A percentile compares a stretch with the other conserved stretches of the same genome.
Conservation (phyloP, 2,888 invertebrate genomes). For the Drosophila leonis region DNA sequence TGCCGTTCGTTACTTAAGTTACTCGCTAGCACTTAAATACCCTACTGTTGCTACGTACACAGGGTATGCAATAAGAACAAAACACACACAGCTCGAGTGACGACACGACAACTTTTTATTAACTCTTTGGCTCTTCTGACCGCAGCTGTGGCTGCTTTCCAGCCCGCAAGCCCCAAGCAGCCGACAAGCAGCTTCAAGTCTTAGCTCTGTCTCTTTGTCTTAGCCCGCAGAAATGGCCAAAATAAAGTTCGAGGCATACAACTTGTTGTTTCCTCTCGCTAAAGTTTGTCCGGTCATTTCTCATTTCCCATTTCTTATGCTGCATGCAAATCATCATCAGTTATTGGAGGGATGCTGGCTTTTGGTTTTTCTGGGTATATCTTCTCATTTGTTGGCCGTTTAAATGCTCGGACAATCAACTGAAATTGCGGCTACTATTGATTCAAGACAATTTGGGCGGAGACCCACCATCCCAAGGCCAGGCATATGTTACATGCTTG, state of each 20-base stretch:
- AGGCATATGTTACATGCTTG: conserved; percentile 53
- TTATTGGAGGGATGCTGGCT: conserved; percentile 1
- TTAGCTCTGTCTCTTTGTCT: conserved; percentile 30
- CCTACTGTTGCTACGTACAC: background rate
- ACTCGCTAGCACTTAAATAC: too few species aligned
- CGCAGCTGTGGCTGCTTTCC: conserved; percentile 44
- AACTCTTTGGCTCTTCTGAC: conserved; percentile 71
- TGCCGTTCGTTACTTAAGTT: background rate
- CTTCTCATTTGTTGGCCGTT: conserved; percentile 56
- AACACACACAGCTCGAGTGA: conserved; percentile 28
- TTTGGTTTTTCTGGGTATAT: conserved; percentile 15
- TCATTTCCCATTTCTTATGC: conserved; percentile 27
- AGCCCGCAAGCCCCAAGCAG: background rate
- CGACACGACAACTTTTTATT: conserved; percentile 69
- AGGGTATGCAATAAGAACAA: conserved; percentile 19
- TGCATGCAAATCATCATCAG: conserved; percentile 56
- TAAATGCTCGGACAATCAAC: conserved; percentile 45
- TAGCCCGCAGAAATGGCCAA: conserved; percentile 25
- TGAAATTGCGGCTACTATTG: conserved; percentile 63
- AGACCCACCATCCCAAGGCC: background rate
- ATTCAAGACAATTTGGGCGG: conserved; percentile 43
- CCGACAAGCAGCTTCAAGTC: conserved; percentile 21
- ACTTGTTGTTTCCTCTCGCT: conserved; percentile 65
- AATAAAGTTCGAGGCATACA: conserved; percentile 43
- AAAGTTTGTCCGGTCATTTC: conserved; percentile 52